Evolutionary conservation across 2,888 invertebrate species (phyloP), one percentile per base, ranked within the genome.

Genomic region (Catocala sponsa): DNA sequence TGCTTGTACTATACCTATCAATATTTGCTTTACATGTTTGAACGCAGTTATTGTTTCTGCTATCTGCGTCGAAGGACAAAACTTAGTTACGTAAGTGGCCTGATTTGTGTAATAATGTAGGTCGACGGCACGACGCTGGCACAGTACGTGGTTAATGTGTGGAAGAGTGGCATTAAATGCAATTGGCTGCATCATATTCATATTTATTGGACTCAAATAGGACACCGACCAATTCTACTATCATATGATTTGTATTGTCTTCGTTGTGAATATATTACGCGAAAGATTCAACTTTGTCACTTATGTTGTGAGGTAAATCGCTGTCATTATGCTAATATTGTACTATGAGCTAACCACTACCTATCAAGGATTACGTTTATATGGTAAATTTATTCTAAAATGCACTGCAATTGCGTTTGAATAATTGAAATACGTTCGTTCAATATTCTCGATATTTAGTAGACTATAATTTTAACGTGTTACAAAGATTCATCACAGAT

Each of bases 61-160:
- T 70, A 62, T 79, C 78, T 68, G 68, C 68, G 63, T 59, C 72
- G 82, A 83, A 88, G 87, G 86, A 85, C 86, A 78, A 81, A 76
- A 78, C 79, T 71, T 79, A 78, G 78, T 85, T 82, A 76, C 85
- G 80, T 80, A 85, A 83, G 76, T 83, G 84, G 70, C 82, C 86
- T 83, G 83, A 88, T 85, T 88, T 78, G 69, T 61, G 44, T 79
- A 79, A 77, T 79, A 76, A 87, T 82, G 82, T 88, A 81, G 86
- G 86, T 85, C 84, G 79, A 63, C 81, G 64, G 61, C 68, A 70
- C 78, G 83, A 72, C 82, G 82, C 82, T 65, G 60, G 57, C 59
- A 55, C 63, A 72, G 62, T 68, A 68, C 55, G 54, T 58, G 59
- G 63, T 72, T 68, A 65, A 74, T 68, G 59, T 68, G 61, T 70